Conservation (phyloP, 30 jellyfish, hydroid and myxozoan species). For the Aurelia coerulea region DNA sequence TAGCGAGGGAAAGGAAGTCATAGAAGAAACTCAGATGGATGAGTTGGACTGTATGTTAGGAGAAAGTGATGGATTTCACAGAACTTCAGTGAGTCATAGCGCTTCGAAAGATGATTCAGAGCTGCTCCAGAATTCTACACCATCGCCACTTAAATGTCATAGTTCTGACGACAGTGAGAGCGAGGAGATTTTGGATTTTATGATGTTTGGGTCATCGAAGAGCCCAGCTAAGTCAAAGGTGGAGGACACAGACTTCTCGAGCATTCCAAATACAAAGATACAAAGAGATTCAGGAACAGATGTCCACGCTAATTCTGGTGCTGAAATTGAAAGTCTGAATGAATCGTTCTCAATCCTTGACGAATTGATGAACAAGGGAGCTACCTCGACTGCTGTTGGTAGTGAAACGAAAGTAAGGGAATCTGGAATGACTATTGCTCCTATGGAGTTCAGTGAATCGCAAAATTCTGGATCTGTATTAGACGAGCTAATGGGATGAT, state of each 20-base stretch:
- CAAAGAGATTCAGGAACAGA: background rate
- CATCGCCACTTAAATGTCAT: background rate
- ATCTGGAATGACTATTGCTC: background rate
- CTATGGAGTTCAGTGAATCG: background rate
- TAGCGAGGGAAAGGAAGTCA: background rate
- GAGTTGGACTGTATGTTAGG: background rate
- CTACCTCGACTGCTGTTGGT: background rate
- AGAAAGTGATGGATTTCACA: background rate
- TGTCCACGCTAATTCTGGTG: background rate
- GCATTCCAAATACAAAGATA: background rate
- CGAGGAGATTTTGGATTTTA: background rate
- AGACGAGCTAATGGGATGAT: conserved; percentile 42
- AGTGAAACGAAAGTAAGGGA: background rate
- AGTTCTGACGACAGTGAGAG: conserved; percentile 2
- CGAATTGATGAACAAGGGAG: conserved; percentile 39
- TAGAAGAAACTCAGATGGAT: background rate
- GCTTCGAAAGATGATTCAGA: background rate
- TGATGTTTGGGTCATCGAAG: conserved; percentile 17
- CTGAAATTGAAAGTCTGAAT: background rate
- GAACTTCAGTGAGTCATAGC: background rate
- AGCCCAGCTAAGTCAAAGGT: background rate
- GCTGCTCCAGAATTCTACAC: background rate
- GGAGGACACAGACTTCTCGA: background rate
- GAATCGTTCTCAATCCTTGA: conserved; percentile 46
- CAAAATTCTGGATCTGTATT: conserved; percentile 25